These are phyloP conservation scores for Caenorhabditis sulstoni DNA, from an alignment of 2,888 invertebrate genomes.

Conservation along the genomic window DNA sequence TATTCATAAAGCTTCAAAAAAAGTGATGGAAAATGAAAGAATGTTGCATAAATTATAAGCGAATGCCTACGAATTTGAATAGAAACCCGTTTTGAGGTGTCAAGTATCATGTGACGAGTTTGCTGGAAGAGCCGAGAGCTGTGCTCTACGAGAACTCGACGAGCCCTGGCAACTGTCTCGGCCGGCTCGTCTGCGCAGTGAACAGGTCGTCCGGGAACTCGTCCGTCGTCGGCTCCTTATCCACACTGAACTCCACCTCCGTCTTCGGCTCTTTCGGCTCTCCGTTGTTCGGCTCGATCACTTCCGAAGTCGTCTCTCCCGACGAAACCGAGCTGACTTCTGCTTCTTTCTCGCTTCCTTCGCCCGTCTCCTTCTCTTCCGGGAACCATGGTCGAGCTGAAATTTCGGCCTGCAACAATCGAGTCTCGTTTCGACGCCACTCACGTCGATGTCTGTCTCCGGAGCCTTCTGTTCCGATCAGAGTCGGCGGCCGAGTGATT, in stretches of 20 bases:
- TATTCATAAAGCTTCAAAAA: constrained; percentile 46
- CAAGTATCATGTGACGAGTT: neutral
- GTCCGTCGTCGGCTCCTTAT: constrained; percentile 40
- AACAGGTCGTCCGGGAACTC: constrained; percentile 55
- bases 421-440: neutral
- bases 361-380: constrained; percentile 25
- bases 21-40: neutral
- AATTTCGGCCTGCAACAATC: neutral
- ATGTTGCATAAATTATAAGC: neutral
- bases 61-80: constrained; percentile 5
- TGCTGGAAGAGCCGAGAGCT: neutral
- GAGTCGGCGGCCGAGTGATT: constrained; percentile 37
- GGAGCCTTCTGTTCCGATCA: constrained; percentile 48
- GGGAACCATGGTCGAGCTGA: constrained; percentile 57
- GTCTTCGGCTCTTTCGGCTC: neutral
- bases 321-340: constrained; percentile 21
- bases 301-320: constrained; percentile 2
- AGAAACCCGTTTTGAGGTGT: neutral
- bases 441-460: constrained; percentile 43
- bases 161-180: constrained; percentile 53
- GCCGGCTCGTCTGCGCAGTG: constrained; percentile 49
- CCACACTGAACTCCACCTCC: constrained; percentile 37
- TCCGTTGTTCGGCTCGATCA: constrained; percentile 34
- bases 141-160: constrained; percentile 51
- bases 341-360: constrained; percentile 25